A percentile compares a stretch with the other conserved stretches of the same genome.
These are phyloP conservation scores for Notolepis coatsorum DNA, from an alignment of 2,797 vertebrate species.

Conservation along the genomic window DNA sequence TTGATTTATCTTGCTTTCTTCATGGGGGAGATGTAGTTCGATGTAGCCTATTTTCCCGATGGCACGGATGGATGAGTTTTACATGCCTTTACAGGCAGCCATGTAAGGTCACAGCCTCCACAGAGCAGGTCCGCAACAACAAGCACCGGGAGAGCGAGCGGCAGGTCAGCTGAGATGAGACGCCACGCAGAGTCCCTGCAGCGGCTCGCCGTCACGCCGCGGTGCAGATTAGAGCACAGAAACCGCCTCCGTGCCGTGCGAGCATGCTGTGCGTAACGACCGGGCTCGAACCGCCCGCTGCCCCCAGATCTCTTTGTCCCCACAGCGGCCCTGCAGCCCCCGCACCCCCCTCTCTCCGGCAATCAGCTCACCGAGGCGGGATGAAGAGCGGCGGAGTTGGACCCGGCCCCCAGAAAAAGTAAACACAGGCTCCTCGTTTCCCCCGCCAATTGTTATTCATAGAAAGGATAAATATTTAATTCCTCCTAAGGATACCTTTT, in stretches of 20 bases:
- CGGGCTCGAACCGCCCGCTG: slow-evolving; percentile 25
- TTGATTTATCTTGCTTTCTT: no score
- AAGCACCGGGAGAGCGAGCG: slow-evolving; percentile 48
- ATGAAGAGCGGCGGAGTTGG: slow-evolving; percentile 50
- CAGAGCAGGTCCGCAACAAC: slow-evolving; percentile 42
- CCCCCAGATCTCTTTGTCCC: background rate
- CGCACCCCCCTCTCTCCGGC: background rate
- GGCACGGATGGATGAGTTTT: no score
- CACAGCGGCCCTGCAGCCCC: background rate
- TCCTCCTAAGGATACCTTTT: slow-evolving; percentile 87
- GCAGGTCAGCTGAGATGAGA: slow-evolving; percentile 23
- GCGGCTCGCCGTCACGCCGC: slow-evolving; percentile 5
- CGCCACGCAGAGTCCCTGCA: slow-evolving; percentile 27
- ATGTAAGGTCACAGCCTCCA: slow-evolving; percentile 16
- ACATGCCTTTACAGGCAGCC: slow-evolving; percentile 17
- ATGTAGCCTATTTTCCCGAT: no score
- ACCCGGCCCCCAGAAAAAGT: slow-evolving; percentile 66
- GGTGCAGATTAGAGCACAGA: slow-evolving; percentile 32
- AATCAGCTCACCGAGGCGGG: slow-evolving; percentile 4
- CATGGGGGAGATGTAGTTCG: no score
- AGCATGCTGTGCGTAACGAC: slow-evolving; percentile 1
- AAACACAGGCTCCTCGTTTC: slow-evolving; percentile 77
- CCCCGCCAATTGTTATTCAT: slow-evolving; percentile 86
- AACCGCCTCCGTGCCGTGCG: background rate
- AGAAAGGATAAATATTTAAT: slow-evolving; percentile 86